Evolutionary conservation across 2,113 vertebrate genomes (phyloP).

Genomic region (Petromus typicus): DNA sequence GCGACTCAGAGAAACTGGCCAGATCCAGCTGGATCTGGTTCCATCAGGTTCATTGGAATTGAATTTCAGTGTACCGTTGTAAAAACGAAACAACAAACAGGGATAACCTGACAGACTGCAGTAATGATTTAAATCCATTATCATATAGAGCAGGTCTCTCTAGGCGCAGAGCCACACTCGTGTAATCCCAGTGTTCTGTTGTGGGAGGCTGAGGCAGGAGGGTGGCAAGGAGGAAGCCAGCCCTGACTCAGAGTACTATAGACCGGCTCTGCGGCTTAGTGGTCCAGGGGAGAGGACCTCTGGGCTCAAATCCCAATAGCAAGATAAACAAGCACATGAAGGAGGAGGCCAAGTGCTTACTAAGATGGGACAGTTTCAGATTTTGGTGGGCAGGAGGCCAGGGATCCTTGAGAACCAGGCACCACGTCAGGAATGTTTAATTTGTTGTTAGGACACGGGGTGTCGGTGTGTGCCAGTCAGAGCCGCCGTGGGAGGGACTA

Average conservation of each 20-base stretch:
- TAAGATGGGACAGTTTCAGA: too few relatives aligned
- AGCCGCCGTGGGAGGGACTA: background rate
- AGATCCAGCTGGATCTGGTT: background rate
- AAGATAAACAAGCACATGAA: too few relatives aligned
- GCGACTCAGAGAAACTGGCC: background rate
- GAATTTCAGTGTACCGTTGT: background rate
- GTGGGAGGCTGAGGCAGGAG: background rate
- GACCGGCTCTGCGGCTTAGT: accelerated
- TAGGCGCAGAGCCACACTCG: background rate
- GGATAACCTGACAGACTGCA: background rate
- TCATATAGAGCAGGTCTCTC: background rate
- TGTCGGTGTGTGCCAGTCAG: background rate
- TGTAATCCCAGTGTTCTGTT: background rate
- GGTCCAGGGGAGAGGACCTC: background rate
- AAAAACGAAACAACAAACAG: background rate
- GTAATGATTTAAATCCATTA: constrained; percentile 19
- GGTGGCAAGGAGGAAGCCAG: background rate
- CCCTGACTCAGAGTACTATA: background rate
- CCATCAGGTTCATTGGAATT: background rate
- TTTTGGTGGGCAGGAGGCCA: too few relatives aligned
- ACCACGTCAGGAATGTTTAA: too few relatives aligned
- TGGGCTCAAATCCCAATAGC: too few relatives aligned
- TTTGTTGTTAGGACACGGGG: too few relatives aligned
- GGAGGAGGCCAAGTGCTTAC: too few relatives aligned
- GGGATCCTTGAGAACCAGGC: too few relatives aligned